Percentiles rank a stretch among this genome's conserved stretches.
These are phyloP conservation scores for Lophius americanus DNA, from an alignment of 2,797 vertebrate genomes.

Conservation along the genomic window DNA sequence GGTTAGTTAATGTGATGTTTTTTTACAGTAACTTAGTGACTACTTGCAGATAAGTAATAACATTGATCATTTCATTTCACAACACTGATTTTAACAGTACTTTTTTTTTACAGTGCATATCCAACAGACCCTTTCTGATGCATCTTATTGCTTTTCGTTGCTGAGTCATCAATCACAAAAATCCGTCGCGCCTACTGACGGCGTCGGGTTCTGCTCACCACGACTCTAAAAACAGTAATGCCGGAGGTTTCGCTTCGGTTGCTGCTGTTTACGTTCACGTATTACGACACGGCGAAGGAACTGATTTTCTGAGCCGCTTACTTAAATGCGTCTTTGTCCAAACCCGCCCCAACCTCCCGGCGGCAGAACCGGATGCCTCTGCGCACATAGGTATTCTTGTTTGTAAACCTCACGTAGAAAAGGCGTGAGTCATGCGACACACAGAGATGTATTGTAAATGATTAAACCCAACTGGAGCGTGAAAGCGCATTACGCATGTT, in stretches of 20 bases:
- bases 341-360: slow-evolving; percentile 4
- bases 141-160: slow-evolving; percentile 33
- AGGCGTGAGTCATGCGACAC: slow-evolving; percentile 36
- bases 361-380: slow-evolving; percentile 16
- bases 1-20: too few species aligned
- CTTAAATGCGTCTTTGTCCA: background rate
- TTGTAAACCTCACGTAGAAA: slow-evolving; percentile 33
- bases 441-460: slow-evolving; percentile 33
- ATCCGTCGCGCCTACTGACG: slow-evolving; percentile 22
- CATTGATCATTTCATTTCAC: too few species aligned
- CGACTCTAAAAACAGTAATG: slow-evolving; percentile 44
- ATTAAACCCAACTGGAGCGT: slow-evolving; percentile 57
- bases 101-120: background rate
- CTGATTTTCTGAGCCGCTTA: background rate
- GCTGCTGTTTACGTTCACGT: slow-evolving; percentile 25
- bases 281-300: background rate
- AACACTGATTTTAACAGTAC: too few species aligned
- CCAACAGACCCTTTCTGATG: slow-evolving; percentile 19
- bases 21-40: too few species aligned
- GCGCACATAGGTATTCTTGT: slow-evolving; percentile 23
- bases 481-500: slow-evolving; percentile 56
- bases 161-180: slow-evolving; percentile 29
- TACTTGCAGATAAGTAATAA: too few species aligned
- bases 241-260: slow-evolving; percentile 12
- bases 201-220: slow-evolving; percentile 12